These are phyloP conservation scores for Sarcophaga caerulescens DNA, from an alignment of 2,888 invertebrate species.

Conservation along the genomic window DNA sequence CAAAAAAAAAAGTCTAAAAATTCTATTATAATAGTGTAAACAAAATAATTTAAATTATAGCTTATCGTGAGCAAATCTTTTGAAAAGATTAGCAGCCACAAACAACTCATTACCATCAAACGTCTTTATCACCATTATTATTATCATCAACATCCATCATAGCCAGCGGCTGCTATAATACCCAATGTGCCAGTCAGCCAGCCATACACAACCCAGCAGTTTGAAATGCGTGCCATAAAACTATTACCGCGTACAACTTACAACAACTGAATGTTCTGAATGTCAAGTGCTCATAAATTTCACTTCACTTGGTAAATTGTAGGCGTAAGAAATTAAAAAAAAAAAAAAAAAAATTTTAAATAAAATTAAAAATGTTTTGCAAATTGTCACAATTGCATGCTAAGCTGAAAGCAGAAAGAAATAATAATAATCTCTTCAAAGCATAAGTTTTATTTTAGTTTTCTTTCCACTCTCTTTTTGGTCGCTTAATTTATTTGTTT, in stretches of 20 bases:
- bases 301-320: slow-evolving; percentile 21
- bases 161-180: neutral
- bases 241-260: neutral
- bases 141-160: neutral
- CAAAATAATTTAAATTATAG: slow-evolving; percentile 61
- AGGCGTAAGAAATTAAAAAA: slow-evolving; percentile 28
- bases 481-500: neutral
- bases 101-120: slow-evolving; percentile 32
- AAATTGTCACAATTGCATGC: slow-evolving; percentile 3
- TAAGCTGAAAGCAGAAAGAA: neutral
- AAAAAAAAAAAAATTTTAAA: no score
- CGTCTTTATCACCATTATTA: slow-evolving; percentile 6
- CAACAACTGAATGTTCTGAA: neutral
- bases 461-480: neutral
- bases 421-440: slow-evolving; percentile 16
- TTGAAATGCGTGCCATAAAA: neutral
- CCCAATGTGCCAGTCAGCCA: neutral
- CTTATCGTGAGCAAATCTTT: slow-evolving; percentile 33
- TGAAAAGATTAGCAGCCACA: slow-evolving; percentile 35
- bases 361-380: neutral
- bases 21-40: slow-evolving; percentile 45
- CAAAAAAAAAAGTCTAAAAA: neutral
- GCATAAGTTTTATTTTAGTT: neutral
- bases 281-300: slow-evolving; percentile 32
- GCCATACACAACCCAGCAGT: neutral